phyloP scores from a whole-genome alignment of 2,797 vertebrate species.

The Myotis findleyi region DNA sequence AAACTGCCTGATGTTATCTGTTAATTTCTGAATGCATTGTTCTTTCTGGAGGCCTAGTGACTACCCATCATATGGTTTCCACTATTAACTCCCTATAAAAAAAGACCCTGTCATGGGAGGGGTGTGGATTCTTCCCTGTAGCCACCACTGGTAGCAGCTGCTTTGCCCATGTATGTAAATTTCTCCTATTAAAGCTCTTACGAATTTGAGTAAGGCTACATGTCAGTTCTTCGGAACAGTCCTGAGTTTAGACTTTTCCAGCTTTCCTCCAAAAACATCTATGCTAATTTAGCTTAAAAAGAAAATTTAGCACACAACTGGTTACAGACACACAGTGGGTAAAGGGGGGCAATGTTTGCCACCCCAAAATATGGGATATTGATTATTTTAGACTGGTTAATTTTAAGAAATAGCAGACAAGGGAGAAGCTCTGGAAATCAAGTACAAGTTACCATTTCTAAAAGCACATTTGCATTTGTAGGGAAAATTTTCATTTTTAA shows the following conservation, averaged over 20 bases:
- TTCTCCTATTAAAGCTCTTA: neutral
- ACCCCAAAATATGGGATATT: neutral
- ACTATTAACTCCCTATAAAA: neutral
- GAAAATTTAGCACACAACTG: neutral
- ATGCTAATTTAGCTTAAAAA: neutral
- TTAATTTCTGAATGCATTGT: neutral
- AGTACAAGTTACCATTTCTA: neutral
- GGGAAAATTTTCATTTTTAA: neutral
- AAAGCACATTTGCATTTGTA: neutral
- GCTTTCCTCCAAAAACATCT: neutral
- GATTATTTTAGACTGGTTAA: neutral
- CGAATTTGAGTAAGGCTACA: neutral
- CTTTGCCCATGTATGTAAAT: neutral
- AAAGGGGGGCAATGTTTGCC: neutral
- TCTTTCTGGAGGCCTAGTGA: neutral
- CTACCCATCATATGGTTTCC: neutral
- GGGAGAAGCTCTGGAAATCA: neutral
- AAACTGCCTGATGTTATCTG: neutral
- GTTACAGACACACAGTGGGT: neutral
- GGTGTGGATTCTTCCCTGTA: neutral
- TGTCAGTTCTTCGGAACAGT: neutral
- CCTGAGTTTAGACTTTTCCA: neutral
- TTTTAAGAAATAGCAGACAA: neutral
- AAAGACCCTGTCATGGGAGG: neutral
- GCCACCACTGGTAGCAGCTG: neutral